These are phyloP conservation scores for Lycopodina hypogea DNA, from an alignment of 37 sponge, comb jelly and placozoan genomes.

Conservation along the genomic window DNA sequence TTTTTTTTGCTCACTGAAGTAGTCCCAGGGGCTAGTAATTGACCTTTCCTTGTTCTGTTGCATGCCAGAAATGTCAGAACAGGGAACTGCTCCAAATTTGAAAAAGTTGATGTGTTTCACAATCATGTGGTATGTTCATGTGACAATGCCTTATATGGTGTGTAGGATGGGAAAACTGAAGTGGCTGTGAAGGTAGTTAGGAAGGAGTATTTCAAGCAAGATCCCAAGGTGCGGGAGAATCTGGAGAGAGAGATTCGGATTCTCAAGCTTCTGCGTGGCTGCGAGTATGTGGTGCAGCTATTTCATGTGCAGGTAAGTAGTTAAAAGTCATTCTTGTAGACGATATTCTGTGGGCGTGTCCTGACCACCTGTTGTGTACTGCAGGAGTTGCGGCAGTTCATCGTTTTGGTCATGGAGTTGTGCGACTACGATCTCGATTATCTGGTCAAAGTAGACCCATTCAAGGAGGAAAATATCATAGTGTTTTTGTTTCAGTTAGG, in stretches of 20 bases:
- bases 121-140: too few species aligned
- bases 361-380: neutral
- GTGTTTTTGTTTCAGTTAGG: constrained; percentile 71
- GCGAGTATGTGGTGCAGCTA: constrained; percentile 74
- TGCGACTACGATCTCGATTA: constrained; percentile 90
- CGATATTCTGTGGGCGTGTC: neutral
- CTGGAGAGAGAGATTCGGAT: constrained; percentile 83
- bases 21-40: too few species aligned
- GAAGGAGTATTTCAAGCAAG: constrained; percentile 68
- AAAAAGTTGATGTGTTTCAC: too few species aligned
- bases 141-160: too few species aligned
- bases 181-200: constrained; percentile 83
- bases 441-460: constrained; percentile 65
- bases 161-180: constrained; percentile 36
- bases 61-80: too few species aligned
- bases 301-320: constrained; percentile 53
- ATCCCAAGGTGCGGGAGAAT: constrained; percentile 83
- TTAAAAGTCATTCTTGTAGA: neutral
- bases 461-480: constrained; percentile 62
- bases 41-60: too few species aligned
- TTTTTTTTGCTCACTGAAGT: too few species aligned
- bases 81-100: too few species aligned
- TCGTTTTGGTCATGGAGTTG: constrained; percentile 86
- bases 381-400: constrained; percentile 56
- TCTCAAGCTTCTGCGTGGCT: constrained; percentile 49